Conservation (phyloP, 1,140 invertebrate genomes). For the Battus philenor region DNA sequence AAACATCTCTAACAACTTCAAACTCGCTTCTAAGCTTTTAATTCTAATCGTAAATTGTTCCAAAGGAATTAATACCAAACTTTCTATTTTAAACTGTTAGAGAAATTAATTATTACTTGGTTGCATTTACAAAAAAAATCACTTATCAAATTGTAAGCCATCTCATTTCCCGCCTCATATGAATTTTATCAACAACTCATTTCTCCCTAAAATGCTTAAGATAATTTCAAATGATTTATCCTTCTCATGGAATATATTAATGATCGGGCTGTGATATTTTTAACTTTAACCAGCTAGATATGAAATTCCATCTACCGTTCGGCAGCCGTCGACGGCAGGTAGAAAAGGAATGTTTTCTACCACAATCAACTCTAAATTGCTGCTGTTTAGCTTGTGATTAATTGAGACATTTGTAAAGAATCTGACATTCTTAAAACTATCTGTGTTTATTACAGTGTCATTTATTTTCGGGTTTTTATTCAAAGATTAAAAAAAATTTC, state of each 20-base stretch:
- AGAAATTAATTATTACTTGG: too few species aligned
- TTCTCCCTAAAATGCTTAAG: not conserved
- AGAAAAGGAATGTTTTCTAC: slow-evolving; percentile 7
- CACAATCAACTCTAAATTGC: not conserved
- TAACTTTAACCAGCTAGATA: not conserved
- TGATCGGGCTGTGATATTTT: not conserved
- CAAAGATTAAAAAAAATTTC: too few species aligned
- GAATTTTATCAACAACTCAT: not conserved
- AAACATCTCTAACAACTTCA: too few species aligned
- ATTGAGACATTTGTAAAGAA: slow-evolving; percentile 25
- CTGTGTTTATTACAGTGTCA: too few species aligned
- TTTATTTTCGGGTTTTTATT: too few species aligned
- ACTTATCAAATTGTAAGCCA: too few species aligned
- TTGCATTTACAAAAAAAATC: too few species aligned
- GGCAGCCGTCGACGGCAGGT: slow-evolving; percentile 6
- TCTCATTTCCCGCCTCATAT: too few species aligned
- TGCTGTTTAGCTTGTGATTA: slow-evolving; percentile 19
- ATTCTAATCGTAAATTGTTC: too few species aligned
- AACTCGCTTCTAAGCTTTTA: too few species aligned
- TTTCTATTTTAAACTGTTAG: too few species aligned
- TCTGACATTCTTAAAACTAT: not conserved
- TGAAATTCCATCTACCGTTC: slow-evolving; percentile 6
- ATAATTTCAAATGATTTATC: slow-evolving; percentile 6
- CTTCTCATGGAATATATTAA: not conserved
- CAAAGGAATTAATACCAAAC: too few species aligned